phyloP scores from a whole-genome alignment of 2,888 invertebrate species.

The Acleris emargana region DNA sequence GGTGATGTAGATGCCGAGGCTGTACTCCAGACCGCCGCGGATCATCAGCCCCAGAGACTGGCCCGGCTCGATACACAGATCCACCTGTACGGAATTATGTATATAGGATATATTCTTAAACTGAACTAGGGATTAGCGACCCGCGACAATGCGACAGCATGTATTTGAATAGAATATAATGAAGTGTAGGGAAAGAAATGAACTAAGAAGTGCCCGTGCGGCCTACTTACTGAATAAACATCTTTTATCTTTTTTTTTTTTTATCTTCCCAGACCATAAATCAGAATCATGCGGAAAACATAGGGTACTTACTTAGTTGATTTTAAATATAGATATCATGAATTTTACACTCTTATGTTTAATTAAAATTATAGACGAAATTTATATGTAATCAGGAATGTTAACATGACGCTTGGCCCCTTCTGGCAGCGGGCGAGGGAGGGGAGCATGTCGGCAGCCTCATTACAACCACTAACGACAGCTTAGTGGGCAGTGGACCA shows the following conservation, averaged over 20 bases:
- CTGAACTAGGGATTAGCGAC: too few relatives aligned
- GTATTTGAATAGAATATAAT: background rate
- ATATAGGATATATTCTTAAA: too few relatives aligned
- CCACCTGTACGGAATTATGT: slow-evolving; percentile 83
- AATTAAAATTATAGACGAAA: background rate
- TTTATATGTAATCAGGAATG: slow-evolving; percentile 14
- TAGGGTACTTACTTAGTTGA: background rate
- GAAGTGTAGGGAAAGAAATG: background rate
- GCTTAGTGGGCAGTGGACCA: slow-evolving; percentile 55
- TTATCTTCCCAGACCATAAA: too few relatives aligned
- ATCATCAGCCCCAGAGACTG: slow-evolving; percentile 97
- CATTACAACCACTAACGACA: slow-evolving; percentile 63
- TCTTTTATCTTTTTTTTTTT: too few relatives aligned
- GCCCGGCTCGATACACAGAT: slow-evolving; percentile 94
- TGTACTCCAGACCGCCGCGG: slow-evolving; percentile 96
- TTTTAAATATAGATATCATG: background rate
- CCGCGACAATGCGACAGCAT: too few relatives aligned
- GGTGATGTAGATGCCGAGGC: slow-evolving; percentile 97
- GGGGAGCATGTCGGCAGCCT: slow-evolving; percentile 43
- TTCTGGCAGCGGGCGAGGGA: slow-evolving; percentile 41
- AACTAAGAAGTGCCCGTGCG: too few relatives aligned
- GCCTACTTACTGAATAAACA: too few relatives aligned
- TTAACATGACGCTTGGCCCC: slow-evolving; percentile 18
- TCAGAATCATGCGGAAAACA: too few relatives aligned
- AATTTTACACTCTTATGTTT: background rate